These are phyloP conservation scores for Cephalopterus ornatus DNA, from an alignment of 2,113 vertebrate species.

Conservation along the genomic window DNA sequence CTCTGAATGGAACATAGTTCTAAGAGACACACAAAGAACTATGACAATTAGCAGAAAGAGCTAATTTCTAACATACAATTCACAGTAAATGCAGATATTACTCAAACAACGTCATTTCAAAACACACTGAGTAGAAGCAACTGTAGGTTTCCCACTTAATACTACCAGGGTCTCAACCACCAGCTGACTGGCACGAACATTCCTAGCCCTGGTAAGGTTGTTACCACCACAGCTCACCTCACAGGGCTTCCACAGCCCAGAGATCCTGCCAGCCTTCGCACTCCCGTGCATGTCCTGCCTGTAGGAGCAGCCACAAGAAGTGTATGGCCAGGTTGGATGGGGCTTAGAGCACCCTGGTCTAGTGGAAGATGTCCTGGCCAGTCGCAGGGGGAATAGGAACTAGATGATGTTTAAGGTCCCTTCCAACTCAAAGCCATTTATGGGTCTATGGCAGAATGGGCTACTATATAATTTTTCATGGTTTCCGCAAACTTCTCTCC, in stretches of 20 bases:
- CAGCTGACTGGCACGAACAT: background rate
- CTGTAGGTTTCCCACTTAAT: background rate
- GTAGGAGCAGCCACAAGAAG: rapidly evolving
- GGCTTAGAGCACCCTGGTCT: background rate
- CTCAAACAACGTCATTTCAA: background rate
- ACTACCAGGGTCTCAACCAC: background rate
- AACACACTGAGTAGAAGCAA: background rate
- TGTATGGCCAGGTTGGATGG: background rate
- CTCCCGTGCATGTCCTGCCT: rapidly evolving
- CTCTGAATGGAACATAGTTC: background rate
- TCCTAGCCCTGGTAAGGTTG: background rate
- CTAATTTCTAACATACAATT: background rate
- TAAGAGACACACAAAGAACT: background rate
- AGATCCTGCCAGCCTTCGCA: background rate
- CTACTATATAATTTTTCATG: background rate
- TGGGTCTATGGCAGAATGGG: background rate
- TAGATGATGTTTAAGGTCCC: background rate
- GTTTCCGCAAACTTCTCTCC: background rate
- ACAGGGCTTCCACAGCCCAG: rapidly evolving
- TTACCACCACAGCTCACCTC: background rate
- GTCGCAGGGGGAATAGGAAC: background rate
- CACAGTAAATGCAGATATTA: background rate
- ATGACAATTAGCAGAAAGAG: background rate
- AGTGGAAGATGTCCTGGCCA: background rate
- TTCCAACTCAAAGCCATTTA: background rate